Evolutionary conservation across 2,113 vertebrate genomes (phyloP), one percentile per base, ranked within the genome.

Genomic region (Stegostoma tigrinum): DNA sequence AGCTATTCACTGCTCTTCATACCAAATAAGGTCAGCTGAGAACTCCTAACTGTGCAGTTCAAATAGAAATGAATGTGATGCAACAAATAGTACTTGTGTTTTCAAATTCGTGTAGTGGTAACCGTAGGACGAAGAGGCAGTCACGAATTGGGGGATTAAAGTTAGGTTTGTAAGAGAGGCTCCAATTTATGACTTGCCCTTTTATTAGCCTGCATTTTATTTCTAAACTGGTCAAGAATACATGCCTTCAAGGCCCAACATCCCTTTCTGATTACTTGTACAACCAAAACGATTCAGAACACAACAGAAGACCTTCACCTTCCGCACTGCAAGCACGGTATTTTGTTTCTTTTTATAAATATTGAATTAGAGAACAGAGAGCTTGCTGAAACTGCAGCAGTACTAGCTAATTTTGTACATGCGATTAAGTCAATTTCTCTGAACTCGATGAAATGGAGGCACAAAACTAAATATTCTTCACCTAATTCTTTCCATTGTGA

Each of bases 171-270:
- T 38, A 17, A n/a, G 89, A n/a, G 48, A 66, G 89, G 34, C 19
- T 91, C 89, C 89, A 66, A 66, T 64, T 64, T 91, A 15, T 91
- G 34, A 64, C 55, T 90, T 90, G 89, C n/a, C 89, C 55, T 91
- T 91, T 91, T 21, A 66, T 30, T 21, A 64, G 17, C 5, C 55
- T 66, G 14, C 55, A 38, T 64, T 91, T 91, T 91, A n/a, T 61
- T 72, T 68, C 21, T 3, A 68, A 72, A 91, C 30, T 34, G 64
- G 55, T 91, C 55, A 66, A 66, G 30, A 89, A 61, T 17, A 38
- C 34, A 64, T n/a, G 89, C 55, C 89, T 91, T 38, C 17, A 66
- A 91, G 55, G 89, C 34, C 61, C 55, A n/a, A 91, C 55, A 91
- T 91, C 89, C 34, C 89, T 91, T 91, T 90, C 34, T 66, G 55